phyloP scores from a whole-genome alignment of 1,140 invertebrate species.

The Apocrypta bakeri region DNA sequence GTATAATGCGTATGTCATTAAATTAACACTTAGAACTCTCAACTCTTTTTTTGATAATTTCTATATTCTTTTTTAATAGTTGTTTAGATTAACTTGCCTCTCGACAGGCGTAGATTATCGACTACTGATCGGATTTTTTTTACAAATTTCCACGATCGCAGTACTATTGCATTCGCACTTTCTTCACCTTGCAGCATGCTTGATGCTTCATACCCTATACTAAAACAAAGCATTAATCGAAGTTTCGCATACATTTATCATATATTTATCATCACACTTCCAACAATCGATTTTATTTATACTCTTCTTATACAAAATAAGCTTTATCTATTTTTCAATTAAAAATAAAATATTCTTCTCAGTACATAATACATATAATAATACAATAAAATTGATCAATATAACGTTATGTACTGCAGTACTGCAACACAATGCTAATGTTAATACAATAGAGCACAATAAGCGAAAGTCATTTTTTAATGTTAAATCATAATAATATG shows the following conservation, averaged over 20 bases:
- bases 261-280: too few relatives aligned
- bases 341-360: constrained; percentile 6
- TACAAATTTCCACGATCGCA: constrained; percentile 11
- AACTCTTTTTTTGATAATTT: constrained; percentile 39
- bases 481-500: too few relatives aligned
- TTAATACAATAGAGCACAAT: too few relatives aligned
- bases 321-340: constrained; percentile 5
- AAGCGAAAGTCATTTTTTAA: too few relatives aligned
- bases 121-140: not conserved
- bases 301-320: constrained; percentile 3
- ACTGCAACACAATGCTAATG: too few relatives aligned
- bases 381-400: not conserved
- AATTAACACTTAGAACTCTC: not conserved
- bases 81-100: constrained; percentile 25
- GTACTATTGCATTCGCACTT: not conserved
- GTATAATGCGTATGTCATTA: too few relatives aligned
- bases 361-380: too few relatives aligned
- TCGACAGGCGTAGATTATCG: not conserved
- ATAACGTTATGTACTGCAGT: too few relatives aligned
- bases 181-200: not conserved
- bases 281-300: not conserved
- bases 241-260: not conserved
- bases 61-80: constrained; percentile 42
- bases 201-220: constrained; percentile 21
- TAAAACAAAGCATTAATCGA: constrained; percentile 29